Conservation (phyloP, 2,113 vertebrate species). For the Artemisiospiza belli region DNA sequence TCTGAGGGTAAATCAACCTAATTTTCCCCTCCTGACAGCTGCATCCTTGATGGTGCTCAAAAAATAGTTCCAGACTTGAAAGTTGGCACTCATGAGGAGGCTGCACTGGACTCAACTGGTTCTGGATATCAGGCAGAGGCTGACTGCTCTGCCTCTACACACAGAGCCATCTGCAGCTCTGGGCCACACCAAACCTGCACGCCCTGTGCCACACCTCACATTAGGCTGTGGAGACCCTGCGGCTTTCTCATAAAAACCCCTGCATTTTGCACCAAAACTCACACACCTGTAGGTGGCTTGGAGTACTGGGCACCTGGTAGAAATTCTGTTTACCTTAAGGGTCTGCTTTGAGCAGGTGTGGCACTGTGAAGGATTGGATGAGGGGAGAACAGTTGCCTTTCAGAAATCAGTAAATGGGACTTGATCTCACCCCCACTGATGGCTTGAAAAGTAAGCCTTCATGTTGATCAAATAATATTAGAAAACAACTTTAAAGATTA, state of each 20-base stretch:
- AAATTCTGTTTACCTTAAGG: background rate
- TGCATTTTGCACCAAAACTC: background rate
- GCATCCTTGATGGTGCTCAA: background rate
- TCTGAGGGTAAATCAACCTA: conserved; percentile 5
- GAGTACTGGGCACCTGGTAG: background rate
- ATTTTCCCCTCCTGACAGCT: conserved; percentile 34
- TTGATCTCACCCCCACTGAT: background rate
- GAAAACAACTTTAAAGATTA: background rate
- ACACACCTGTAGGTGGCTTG: background rate
- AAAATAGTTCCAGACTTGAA: background rate
- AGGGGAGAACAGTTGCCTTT: background rate
- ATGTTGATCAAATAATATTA: background rate
- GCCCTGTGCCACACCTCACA: background rate
- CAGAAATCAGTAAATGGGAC: background rate
- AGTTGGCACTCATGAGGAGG: accelerated
- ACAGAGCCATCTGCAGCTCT: background rate
- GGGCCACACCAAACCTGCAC: background rate
- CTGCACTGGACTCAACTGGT: background rate
- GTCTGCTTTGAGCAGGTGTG: background rate
- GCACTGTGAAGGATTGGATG: accelerated
- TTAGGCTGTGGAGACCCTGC: background rate
- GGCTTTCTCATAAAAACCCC: accelerated
- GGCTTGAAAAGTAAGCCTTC: background rate
- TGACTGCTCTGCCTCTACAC: accelerated
- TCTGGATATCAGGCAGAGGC: background rate